These are phyloP conservation scores for Scolanthus callimorphus DNA, from an alignment of 92 coral and sea anemone species.

Conservation along the genomic window DNA sequence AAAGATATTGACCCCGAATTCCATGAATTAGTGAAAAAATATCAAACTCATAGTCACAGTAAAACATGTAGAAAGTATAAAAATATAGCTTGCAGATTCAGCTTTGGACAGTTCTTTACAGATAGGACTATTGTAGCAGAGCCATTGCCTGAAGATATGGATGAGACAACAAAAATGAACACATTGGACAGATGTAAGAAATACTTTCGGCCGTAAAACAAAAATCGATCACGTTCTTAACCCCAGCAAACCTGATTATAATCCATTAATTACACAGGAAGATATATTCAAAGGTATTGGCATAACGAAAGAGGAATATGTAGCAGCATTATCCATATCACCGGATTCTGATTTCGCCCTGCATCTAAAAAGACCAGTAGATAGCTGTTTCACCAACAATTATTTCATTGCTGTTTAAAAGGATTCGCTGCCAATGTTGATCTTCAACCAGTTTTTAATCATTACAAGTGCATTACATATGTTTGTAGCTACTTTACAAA, in stretches of 20 bases:
- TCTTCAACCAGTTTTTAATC: slow-evolving; percentile 50
- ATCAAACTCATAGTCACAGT: slow-evolving; percentile 29
- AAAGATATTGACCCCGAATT: slow-evolving; percentile 22
- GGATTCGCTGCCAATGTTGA: slow-evolving; percentile 41
- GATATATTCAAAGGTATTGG: slow-evolving; percentile 24
- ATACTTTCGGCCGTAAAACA: slow-evolving; percentile 25
- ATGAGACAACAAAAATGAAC: slow-evolving; percentile 8
- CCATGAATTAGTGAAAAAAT: slow-evolving; percentile 26
- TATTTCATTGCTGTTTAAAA: slow-evolving; percentile 35
- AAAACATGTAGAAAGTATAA: slow-evolving; percentile 33
- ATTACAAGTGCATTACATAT: slow-evolving; percentile 47
- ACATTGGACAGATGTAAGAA: slow-evolving; percentile 14
- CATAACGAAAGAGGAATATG: slow-evolving; percentile 30
- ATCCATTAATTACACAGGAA: slow-evolving; percentile 6
- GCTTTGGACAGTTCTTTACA: slow-evolving; percentile 39
- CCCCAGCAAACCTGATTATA: slow-evolving; percentile 29
- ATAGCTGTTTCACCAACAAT: slow-evolving; percentile 34
- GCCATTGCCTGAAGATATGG: slow-evolving; percentile 20
- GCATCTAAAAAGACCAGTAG: slow-evolving; percentile 32
- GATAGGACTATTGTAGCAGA: slow-evolving; percentile 40
- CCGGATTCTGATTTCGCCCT: slow-evolving; percentile 28
- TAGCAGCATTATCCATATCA: slow-evolving; percentile 47
- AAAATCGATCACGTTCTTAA: slow-evolving; percentile 34
- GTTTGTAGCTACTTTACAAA: slow-evolving; percentile 28
- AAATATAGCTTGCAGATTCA: slow-evolving; percentile 19